Conservation (phyloP, 2,797 vertebrate genomes). For the Ambastaia sidthimunki region DNA sequence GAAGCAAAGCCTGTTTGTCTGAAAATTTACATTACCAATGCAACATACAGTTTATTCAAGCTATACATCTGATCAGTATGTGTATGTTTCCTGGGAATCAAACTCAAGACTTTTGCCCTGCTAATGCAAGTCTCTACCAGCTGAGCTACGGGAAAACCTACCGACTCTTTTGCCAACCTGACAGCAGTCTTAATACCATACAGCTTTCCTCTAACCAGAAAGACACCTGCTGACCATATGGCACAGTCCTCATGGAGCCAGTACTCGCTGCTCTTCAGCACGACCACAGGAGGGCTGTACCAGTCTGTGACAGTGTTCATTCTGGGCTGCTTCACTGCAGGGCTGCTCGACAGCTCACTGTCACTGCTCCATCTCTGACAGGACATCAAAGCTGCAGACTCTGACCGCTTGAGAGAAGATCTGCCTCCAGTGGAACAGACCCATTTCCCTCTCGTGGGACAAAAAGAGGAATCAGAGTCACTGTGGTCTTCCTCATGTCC, state of each 20-base stretch:
- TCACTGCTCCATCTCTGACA: conserved; percentile 57
- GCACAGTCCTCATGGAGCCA: conserved; percentile 84
- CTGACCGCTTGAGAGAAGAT: conserved; percentile 54
- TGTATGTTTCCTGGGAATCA: background rate
- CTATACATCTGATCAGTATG: too few relatives aligned
- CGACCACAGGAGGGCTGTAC: conserved; percentile 77
- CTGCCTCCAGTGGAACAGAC: background rate
- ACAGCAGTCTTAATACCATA: conserved; percentile 81
- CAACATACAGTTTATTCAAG: too few relatives aligned
- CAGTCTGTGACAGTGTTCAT: conserved; percentile 64
- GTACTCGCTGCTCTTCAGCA: conserved; percentile 74
- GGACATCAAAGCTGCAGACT: conserved; percentile 56
- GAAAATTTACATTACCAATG: too few relatives aligned
- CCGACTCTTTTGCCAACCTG: conserved; percentile 75
- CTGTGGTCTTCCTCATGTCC: conserved; percentile 67
- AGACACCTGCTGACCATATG: conserved; percentile 80
- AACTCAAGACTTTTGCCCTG: too few relatives aligned
- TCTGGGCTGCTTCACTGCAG: conserved; percentile 66
- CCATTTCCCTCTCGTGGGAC: conserved; percentile 56
- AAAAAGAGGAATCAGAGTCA: conserved; percentile 72
- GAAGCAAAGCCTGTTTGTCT: too few relatives aligned
- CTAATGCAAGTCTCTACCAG: too few relatives aligned
- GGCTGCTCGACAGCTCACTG: conserved; percentile 55
- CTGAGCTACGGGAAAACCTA: conserved; percentile 58
- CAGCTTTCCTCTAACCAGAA: conserved; percentile 79